Base-by-base conservation (phyloP, 2,888 invertebrate genomes). In the Tupiocoris notatus region DNA sequence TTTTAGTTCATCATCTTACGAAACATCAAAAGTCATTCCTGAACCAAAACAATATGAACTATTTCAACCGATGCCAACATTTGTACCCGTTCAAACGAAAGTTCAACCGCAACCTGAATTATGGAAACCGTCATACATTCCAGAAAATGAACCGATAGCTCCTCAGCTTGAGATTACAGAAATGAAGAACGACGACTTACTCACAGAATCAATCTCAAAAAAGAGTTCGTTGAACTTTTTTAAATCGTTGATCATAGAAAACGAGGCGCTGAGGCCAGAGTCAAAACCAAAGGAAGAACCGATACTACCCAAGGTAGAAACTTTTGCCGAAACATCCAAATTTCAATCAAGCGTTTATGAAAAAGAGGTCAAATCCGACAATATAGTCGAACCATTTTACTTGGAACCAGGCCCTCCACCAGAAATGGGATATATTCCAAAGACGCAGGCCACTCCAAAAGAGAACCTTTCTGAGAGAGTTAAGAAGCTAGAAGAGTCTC, bases 381-480 rank as follows among this genome's bases (percentile, higher is more conserved):
- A 57, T 20, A 1, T 62, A 9, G 7, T 20, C 25, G 62, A 76
- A 57, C 68, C 76, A 18, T 79, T 79, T 54, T 62, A 86, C 81
- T 82, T 91, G 1, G 85, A 87, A 74, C 90, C 90, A 0, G 91
- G 90, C 80, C 88, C 90, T n/a, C 90, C 91, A 9, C 90, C 91
- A 54, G 89, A 90, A 84, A 88, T 90, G 64, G 88, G 89, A 57
- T 90, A 87, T 80, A 86, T 88, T 67, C 88, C 89, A 0, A 88
- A 88, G 81, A 81, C 81, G 3, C 81, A 83, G 78, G 82, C 82
- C n/a, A 84, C 82, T 81, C 85, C 84, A 80, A 84, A 85, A 74
- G 87, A 87, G 64, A 86, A 88, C 62, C 85, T 89, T 25, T 85
- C 86, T n/a, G 85, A 88, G 22, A 87, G 87, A 81, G 87, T 89